Base-by-base conservation (phyloP, 2,797 vertebrate genomes). In the Rhynchotus rufescens region DNA sequence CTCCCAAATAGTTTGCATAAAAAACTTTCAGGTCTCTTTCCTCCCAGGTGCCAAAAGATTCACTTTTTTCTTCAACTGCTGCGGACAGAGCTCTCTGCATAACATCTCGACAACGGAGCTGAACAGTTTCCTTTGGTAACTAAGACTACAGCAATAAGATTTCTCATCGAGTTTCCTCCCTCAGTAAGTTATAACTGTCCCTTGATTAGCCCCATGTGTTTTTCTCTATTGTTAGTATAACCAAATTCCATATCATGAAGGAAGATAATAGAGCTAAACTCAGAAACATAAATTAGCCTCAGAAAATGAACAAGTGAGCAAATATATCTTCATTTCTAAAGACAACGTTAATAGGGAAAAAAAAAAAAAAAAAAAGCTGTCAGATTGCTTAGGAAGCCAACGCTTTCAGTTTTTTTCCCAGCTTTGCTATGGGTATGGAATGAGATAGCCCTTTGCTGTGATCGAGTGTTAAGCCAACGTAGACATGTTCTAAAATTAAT, bases 241-340 rank as follows among this genome's bases (percentile, higher is more conserved):
- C 14, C 57, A 74, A 87, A 95, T 91, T 90, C 88, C 82, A 74
- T 0, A 81, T 52, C 3, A 1, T 19, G 59, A 91, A 75, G 49
- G 65, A 79, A 92, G 94, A 76, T 1, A 77, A n/a, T 7, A 32
- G 15, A 67, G 52, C 54, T 88, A 79, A 93, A 71, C 71, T 85
- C 60, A 65, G 74, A 86, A 40, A 61, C 23, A 86, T 80, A 86
- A 93, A 96, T 88, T 76, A 92, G 7, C 30, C 69, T 83, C 64
- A 90, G 57, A 89, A 94, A 92, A 73, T 34, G 47, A 91, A 67
- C 45, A 90, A 91, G 87, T 30, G 36, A 81, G 74, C 38, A 87
- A 84, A 42, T 57, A 92, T 23, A 75, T 66, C 66, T 84, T 81
- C n/a, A 2, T 73, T 51, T 84, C 60, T 85, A 79, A 82, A 87